Conservation (phyloP, 2,888 invertebrate species). For the Omphaloscelis lunosa region DNA sequence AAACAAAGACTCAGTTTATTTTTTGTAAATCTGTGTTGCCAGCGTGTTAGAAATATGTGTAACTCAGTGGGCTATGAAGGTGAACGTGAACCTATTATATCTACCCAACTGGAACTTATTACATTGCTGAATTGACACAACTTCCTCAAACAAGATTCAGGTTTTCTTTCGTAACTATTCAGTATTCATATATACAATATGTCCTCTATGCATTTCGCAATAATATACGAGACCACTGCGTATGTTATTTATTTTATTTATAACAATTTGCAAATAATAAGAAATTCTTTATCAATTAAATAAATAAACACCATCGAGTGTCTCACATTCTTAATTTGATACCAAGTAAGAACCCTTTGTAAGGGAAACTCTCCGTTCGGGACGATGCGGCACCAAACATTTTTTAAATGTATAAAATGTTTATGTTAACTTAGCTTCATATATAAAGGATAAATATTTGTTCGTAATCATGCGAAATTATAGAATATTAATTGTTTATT, state of each 20-base stretch:
- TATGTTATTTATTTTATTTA: conserved; percentile 3
- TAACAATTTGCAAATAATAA: conserved; percentile 5
- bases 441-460: too few relatives aligned
- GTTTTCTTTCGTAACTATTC: conserved; percentile 15
- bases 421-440: too few relatives aligned
- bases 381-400: too few relatives aligned
- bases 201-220: background rate
- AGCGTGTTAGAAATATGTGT: conserved; percentile 6
- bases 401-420: too few relatives aligned
- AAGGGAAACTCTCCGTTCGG: background rate
- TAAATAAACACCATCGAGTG: conserved; percentile 5
- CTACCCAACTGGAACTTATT: conserved; percentile 8
- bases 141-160: conserved; percentile 16
- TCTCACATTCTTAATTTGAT: background rate
- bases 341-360: background rate
- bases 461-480: too few relatives aligned
- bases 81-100: background rate
- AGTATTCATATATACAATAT: conserved; percentile 1
- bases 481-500: too few relatives aligned
- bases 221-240: background rate
- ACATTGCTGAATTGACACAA: conserved; percentile 13
- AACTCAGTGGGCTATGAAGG: conserved; percentile 5
- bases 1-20: background rate
- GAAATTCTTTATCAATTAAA: background rate
- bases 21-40: background rate